Evolutionary conservation across 2,797 vertebrate species (phyloP).

Genomic region (Falco cherrug): DNA sequence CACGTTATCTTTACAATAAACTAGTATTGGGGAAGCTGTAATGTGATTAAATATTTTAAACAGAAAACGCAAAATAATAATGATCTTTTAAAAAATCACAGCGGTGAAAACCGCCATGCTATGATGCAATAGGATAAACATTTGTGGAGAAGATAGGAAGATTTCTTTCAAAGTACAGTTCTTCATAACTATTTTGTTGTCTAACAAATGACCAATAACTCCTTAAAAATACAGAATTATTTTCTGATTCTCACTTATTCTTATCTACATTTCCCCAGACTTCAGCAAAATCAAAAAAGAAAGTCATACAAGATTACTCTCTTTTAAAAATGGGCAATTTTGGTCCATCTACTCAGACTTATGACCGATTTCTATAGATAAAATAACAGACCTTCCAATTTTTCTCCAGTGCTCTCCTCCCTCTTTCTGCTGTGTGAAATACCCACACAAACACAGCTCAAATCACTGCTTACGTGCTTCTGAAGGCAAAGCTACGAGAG

Average conservation of each 20-base stretch:
- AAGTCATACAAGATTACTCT: not conserved
- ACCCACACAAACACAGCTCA: not conserved
- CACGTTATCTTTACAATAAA: not conserved
- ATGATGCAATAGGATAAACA: not conserved
- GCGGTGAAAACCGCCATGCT: not conserved
- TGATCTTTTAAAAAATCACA: not conserved
- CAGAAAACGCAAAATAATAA: not conserved
- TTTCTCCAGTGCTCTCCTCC: not conserved
- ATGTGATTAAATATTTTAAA: not conserved
- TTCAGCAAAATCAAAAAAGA: not conserved
- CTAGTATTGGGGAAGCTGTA: not conserved
- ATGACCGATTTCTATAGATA: not conserved
- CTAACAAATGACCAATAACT: not conserved
- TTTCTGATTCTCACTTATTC: not conserved
- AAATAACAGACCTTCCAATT: not conserved
- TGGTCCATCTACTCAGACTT: not conserved
- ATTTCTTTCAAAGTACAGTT: not conserved
- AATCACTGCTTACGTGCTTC: not conserved
- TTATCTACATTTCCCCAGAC: not conserved
- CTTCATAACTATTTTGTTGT: not conserved
- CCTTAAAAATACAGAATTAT: not conserved
- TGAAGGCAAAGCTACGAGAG: not conserved
- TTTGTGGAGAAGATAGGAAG: not conserved
- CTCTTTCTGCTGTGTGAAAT: not conserved
- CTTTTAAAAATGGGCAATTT: not conserved